Base-by-base conservation (phyloP, 2,888 invertebrate species). In the Noctuana brunneofusca region DNA sequence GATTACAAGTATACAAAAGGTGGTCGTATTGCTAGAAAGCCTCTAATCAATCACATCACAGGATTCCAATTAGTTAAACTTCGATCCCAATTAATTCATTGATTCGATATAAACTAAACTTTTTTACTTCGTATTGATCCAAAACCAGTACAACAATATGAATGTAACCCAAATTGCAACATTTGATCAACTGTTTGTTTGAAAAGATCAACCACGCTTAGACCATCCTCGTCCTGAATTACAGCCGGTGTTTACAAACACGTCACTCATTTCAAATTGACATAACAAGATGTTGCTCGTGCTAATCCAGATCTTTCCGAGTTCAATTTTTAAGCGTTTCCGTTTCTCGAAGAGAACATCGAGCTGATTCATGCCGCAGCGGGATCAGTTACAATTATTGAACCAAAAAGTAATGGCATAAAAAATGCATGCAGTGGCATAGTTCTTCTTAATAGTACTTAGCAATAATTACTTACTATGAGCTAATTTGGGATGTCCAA, bases 131-230 rank as follows among this genome's bases (percentile, higher is more conserved):
- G 3, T n/a, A n/a, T 41, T 41, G 16, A 5, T 18, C 11, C 11
- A 43, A 43, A 43, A 43, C 43, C 43, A 43, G 43, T 38, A 8
- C 1, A 38, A 38, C 14, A 16, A 16, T 16, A 8, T 18, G 11
- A 18, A 43, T 43, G 43, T 43, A 18, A 43, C 43, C 43, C 43
- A 43, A 43, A 43, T 41, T 41, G 14, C 41, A 41, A 16, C 41
- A 41, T 8, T 18, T 5, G 18, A 18, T 43, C 16, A 43, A 43
- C 41, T 11, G 9, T 43, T 18, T 18, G 41, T 41, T 41, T 41
- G 41, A 41, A 41, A 8, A 41, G 41, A 41, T 41, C 41, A 41
- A 16, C 41, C 16, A 41, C 18, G 43, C 8, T 43, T 43, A 9
- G 18, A 43, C 9, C 43, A 43, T 43, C 14, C 9, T 3, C 43